These are phyloP conservation scores for Acomys russatus DNA, from an alignment of 2,797 vertebrate species.

Conservation along the genomic window DNA sequence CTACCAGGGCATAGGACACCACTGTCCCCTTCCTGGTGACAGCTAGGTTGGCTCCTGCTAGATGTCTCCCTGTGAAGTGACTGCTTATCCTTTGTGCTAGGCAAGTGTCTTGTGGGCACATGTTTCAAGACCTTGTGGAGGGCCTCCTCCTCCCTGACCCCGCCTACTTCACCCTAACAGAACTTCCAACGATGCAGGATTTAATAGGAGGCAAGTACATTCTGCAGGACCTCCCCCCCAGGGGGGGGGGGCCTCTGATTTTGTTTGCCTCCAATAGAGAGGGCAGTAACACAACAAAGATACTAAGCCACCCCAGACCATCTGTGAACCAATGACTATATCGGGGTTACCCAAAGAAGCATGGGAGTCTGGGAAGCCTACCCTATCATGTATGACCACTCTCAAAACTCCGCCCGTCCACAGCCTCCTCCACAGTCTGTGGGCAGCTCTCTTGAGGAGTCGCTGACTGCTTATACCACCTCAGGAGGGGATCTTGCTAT, in stretches of 20 bases:
- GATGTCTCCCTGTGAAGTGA: neutral
- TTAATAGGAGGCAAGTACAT: neutral
- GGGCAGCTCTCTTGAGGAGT: neutral
- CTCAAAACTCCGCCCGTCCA: neutral
- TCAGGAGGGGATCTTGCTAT: neutral
- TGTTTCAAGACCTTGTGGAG: no score
- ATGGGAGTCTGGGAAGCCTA: neutral
- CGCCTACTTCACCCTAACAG: neutral
- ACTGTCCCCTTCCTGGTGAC: accelerated
- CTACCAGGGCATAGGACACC: accelerated
- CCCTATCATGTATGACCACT: neutral
- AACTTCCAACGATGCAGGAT: no score
- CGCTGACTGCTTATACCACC: neutral
- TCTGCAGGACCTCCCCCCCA: neutral
- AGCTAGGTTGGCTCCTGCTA: accelerated
- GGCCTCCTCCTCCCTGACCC: neutral
- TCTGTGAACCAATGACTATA: neutral
- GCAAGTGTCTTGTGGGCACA: neutral
- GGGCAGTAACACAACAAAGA: neutral
- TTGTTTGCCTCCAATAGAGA: neutral
- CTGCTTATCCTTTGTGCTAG: neutral
- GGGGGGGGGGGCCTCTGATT: neutral
- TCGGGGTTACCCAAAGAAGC: neutral
- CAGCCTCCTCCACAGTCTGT: neutral
- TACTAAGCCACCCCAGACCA: neutral